Evolutionary conservation across 1,140 invertebrate species (phyloP), one percentile per base, ranked within the genome.

Genomic region (Euglossa dilemma): DNA sequence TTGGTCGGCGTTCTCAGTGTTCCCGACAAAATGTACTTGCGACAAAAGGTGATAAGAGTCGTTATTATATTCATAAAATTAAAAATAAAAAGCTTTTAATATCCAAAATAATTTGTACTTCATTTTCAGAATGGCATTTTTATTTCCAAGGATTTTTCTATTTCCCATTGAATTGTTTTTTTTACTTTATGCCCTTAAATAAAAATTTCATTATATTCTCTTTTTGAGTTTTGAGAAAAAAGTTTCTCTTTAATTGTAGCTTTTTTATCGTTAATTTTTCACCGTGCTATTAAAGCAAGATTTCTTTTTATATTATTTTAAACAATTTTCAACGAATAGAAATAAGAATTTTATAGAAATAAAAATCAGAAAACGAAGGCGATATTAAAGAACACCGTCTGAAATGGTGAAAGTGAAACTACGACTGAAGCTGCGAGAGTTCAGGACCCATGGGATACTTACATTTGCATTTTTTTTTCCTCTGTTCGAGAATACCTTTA

Each of bases 11-110:
- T 81, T 78, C 74, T 71, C 73, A 72, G 69, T 84, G 74, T 87
- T 87, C 28, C 75, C 45, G 78, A 88, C 36, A 85, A 85, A 54
- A 66, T 85, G 83, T 88, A 90, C 85, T 90, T 90, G 86, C 57
- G 66, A 86, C 61, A 88, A 88, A 80, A 80, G 73, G 77, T 85
- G 80, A 89, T 86, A 89, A 77, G 85, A 86, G 84, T 87, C 84
- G 80, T 90, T 90, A 84, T 90, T 90, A 87, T 90, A 88, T 90
- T 89, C 74, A 84, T 84, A 87, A 83, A 83, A 85, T 90, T 79
- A 72, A 79, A 84, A 91, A 90, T 91, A 89, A 90, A 91, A 87
- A 88, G 87, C 89, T 91, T 90, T 91, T 89, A 90, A 86, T 90
- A 90, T 89, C 87, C 69, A 70, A 67, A 71, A 74, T 6, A 2